Evolutionary conservation across 2,888 invertebrate genomes (phyloP).

Genomic region (Myopa tessellatipennis): DNA sequence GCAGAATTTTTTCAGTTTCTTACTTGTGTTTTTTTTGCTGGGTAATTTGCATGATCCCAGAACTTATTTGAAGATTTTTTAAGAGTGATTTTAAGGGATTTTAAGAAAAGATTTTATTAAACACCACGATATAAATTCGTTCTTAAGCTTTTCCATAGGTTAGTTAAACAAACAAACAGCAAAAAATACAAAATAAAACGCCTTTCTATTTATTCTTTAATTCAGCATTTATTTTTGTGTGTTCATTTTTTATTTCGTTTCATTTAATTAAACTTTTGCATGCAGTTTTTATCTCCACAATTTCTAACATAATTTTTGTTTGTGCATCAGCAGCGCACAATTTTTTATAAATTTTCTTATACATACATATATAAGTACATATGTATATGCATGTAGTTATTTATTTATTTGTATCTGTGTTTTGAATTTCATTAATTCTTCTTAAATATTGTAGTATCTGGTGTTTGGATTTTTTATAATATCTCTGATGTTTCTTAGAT

Average conservation of each 20-base stretch:
- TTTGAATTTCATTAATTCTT: conserved; percentile 26
- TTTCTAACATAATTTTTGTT: conserved; percentile 43
- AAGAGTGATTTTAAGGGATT: too few relatives aligned
- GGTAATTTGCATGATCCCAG: too few relatives aligned
- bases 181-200: not conserved
- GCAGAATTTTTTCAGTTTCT: too few relatives aligned
- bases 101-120: too few relatives aligned
- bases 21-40: too few relatives aligned
- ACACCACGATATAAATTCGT: too few relatives aligned
- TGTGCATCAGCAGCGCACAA: conserved; percentile 44
- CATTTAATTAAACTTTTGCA: conserved; percentile 27
- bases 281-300: conserved; percentile 35
- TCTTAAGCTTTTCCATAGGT: not conserved
- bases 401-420: not conserved
- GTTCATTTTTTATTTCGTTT: conserved; percentile 35
- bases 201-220: conserved; percentile 27
- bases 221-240: conserved; percentile 37
- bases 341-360: conserved; percentile 34
- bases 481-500: too few relatives aligned
- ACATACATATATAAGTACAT: not conserved
- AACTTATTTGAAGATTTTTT: too few relatives aligned
- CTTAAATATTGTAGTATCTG: not conserved
- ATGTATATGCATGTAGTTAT: too few relatives aligned
- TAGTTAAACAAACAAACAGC: too few relatives aligned
- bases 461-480: too few relatives aligned